A percentile compares a stretch with the other conserved stretches of the same genome.
Conservation (phyloP, 2,113 vertebrate species). For the Muntiacus reevesi region DNA sequence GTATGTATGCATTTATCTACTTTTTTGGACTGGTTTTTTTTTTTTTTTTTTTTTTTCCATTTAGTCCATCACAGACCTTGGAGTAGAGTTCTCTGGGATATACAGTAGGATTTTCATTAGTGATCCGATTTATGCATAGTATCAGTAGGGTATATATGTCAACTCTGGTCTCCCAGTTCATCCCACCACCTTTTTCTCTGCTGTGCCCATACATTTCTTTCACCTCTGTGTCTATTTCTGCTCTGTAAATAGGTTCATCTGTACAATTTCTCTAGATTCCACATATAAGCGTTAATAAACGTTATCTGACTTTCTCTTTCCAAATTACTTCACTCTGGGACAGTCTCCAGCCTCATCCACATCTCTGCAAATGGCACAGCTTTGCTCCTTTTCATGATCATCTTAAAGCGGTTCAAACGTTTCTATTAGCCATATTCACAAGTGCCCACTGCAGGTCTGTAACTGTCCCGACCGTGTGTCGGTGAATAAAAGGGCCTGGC, state of each 20-base stretch:
- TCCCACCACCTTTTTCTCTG: background rate
- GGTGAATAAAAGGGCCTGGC: background rate
- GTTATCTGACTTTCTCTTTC: background rate
- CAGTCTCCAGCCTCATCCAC: background rate
- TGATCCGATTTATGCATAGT: background rate
- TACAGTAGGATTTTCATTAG: background rate
- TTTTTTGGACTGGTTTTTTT: background rate
- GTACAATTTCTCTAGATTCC: background rate
- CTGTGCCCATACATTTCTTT: background rate
- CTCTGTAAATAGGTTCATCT: background rate
- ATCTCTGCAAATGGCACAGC: fast-evolving
- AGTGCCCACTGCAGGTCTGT: fast-evolving
- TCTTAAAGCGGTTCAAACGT: background rate
- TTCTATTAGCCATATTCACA: background rate
- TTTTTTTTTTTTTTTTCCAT: background rate
- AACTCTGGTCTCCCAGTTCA: background rate
- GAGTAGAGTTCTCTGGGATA: background rate
- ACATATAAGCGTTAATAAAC: background rate
- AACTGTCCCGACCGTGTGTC: fast-evolving
- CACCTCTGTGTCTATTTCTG: background rate
- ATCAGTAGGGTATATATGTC: background rate
- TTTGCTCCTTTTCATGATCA: background rate
- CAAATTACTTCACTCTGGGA: background rate
- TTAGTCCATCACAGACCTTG: background rate
- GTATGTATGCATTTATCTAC: background rate